Evolutionary conservation across 2,113 vertebrate species (phyloP), one percentile per base, ranked within the genome.

Genomic region (Aspiorhynchus laticeps): DNA sequence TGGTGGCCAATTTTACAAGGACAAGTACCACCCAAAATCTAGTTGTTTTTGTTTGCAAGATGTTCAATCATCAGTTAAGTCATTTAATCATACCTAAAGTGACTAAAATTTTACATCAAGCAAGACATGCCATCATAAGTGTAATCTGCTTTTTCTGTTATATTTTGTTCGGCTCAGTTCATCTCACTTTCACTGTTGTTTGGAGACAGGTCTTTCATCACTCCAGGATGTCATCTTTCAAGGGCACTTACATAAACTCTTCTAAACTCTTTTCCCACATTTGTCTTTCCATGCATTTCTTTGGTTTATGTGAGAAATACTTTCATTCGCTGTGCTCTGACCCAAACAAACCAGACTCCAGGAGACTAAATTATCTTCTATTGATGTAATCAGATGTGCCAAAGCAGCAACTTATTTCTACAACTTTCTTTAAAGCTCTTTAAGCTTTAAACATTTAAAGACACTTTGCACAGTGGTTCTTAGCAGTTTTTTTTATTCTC

Each of bases 311-410:
- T 61, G 21, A 76, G 24, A 83, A 78, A 31, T 43, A 26, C 12
- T 67, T 87, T 67, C 24, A 41, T 87, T 89, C 69, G 33, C 67
- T 67, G 53, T 83, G 56, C 81, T 19, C 17, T 48, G 59, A 81
- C 71, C 76, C 38, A 77, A 87, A 82, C 77, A 82, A 51, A 71
- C 21, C n/a, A 85, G 78, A 78, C 78, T 85, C 78, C 36, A 71
- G 33, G 24, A 85, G 51, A 76, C 85, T 69, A 84, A 84, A 86
- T 69, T 48, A 81, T 81, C 31, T 78, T 81, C 69, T 43, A 19
- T 36, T 84, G 74, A 76, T 89, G 71, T 87, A 77, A 85, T 69
- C 77, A 28, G 86, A 81, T 73, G 21, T 74, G 67, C 67, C 75
- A 51, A 86, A 74, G 82, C 76, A 81, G 26, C 36, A 43, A 15